Evolutionary conservation across 2,113 vertebrate species (phyloP).

Genomic region (Leptobrachium ailaonicum): DNA sequence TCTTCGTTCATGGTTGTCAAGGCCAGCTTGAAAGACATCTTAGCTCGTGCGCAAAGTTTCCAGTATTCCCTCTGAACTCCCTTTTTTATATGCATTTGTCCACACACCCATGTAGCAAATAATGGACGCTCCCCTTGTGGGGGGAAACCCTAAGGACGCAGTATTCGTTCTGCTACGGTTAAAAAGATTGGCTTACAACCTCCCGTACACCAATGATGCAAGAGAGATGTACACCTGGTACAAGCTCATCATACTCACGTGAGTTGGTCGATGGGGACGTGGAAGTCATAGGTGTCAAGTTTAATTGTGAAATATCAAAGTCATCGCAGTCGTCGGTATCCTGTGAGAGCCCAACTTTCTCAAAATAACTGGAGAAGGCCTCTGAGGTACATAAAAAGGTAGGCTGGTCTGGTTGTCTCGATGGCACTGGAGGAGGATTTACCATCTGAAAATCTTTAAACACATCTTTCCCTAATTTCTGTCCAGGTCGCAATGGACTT

Average conservation of each 20-base stretch:
- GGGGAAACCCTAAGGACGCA: no score
- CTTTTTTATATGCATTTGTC: no score
- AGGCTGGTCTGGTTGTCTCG: conserved; percentile 85
- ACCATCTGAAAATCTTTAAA: conserved; percentile 98
- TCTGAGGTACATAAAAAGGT: conserved; percentile 90
- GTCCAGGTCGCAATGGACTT: conserved; percentile 84
- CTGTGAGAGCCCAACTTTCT: conserved; percentile 92
- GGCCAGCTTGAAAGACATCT: no score
- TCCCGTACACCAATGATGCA: no score
- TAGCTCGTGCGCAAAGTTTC: no score
- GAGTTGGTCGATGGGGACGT: conserved; percentile 97
- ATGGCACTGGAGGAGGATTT: conserved; percentile 89
- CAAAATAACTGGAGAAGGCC: conserved; percentile 96
- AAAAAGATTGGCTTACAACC: no score
- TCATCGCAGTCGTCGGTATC: conserved; percentile 97
- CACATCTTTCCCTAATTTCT: conserved; percentile 92
- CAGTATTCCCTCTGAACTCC: no score
- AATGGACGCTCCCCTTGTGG: no score
- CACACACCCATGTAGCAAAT: no score
- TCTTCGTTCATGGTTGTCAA: no score
- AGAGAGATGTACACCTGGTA: no score
- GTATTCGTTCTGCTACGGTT: no score
- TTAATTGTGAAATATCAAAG: conserved; percentile 98
- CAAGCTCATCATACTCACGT: conserved; percentile 73
- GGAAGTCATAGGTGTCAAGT: conserved; percentile 96